Evolutionary conservation across 2,113 vertebrate genomes (phyloP).

Genomic region (Lucifuga dentata): DNA sequence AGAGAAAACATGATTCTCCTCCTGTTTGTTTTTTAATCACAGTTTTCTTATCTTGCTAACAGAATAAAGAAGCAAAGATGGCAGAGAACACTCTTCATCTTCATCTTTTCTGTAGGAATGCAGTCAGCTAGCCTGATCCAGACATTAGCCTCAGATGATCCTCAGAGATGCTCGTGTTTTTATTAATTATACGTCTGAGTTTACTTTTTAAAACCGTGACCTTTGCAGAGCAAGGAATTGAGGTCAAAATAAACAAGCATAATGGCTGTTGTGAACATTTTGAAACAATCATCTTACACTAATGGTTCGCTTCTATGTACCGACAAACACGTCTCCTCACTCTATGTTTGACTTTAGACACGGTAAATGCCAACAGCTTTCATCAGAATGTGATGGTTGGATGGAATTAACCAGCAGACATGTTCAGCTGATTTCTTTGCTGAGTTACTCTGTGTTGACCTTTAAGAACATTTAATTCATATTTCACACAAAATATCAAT

Average conservation of each 20-base stretch:
- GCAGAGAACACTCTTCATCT: too few species aligned
- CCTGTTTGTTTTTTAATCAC: too few species aligned
- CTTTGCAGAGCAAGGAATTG: neutral
- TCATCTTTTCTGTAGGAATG: too few species aligned
- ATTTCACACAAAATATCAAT: neutral
- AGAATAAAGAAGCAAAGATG: too few species aligned
- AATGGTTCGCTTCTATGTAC: neutral
- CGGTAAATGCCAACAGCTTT: conserved; percentile 6
- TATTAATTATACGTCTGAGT: too few species aligned
- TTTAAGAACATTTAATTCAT: neutral
- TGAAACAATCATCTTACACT: too few species aligned
- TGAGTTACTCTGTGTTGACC: neutral
- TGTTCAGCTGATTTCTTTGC: neutral
- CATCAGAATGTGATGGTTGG: neutral
- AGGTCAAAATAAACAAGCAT: neutral
- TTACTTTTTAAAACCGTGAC: neutral
- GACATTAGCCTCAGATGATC: too few species aligned
- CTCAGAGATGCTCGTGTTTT: neutral
- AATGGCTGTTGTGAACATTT: too few species aligned
- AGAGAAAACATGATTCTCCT: too few species aligned
- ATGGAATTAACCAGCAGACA: neutral
- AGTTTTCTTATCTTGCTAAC: too few species aligned
- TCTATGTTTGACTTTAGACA: neutral
- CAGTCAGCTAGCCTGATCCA: too few species aligned
- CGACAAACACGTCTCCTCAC: too few species aligned